These are phyloP conservation scores for Arge pagana DNA, from an alignment of 2,888 invertebrate genomes.

Conservation along the genomic window DNA sequence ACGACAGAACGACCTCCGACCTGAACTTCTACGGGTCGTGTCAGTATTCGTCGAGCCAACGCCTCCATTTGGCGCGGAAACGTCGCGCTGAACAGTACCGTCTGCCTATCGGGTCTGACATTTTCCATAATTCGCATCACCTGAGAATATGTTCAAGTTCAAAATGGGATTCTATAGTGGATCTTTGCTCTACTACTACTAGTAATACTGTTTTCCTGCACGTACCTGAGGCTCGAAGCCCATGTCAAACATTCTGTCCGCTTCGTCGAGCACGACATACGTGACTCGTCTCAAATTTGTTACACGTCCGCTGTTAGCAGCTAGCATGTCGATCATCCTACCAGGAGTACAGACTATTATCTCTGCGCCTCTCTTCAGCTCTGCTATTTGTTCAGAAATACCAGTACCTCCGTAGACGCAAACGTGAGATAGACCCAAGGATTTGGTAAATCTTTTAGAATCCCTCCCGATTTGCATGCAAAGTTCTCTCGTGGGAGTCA, in stretches of 20 bases:
- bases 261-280: conserved; percentile 97
- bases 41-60: conserved; percentile 88
- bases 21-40: conserved; percentile 95
- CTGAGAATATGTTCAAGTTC: conserved; percentile 56
- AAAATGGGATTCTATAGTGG: no score
- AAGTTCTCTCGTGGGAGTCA: conserved; percentile 97
- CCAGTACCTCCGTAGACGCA: conserved; percentile 99
- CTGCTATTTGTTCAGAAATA: conserved; percentile 94
- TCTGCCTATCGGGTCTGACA: conserved; percentile 94
- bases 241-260: conserved; percentile 99
- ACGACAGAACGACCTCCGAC: conserved; percentile 97
- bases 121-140: conserved; percentile 98
- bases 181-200: background rate
- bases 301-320: conserved; percentile 96
- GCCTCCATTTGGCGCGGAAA: conserved; percentile 99
- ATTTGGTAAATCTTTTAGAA: conserved; percentile 92
- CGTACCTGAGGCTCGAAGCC: conserved; percentile 94
- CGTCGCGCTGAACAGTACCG: conserved; percentile 98
- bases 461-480: conserved; percentile 99
- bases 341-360: conserved; percentile 99
- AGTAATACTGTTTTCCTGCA: conserved; percentile 2
- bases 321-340: conserved; percentile 99
- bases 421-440: conserved; percentile 82
- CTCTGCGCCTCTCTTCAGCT: conserved; percentile 94
- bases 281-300: conserved; percentile 97